Conservation (phyloP, 92 coral and sea anemone species). For the Scolanthus callimorphus region DNA sequence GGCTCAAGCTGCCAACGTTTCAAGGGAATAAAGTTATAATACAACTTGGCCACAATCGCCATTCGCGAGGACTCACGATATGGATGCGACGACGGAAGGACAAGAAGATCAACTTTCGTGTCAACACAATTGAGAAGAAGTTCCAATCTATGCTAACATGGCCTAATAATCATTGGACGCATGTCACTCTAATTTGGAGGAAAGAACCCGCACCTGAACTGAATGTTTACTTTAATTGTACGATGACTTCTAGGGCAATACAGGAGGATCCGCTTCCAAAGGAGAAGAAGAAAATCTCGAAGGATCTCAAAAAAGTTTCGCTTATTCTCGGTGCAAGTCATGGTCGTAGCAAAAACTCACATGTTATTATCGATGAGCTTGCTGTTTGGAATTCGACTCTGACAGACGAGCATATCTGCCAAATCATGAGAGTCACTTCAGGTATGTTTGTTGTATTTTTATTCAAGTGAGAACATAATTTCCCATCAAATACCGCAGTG, state of each 20-base stretch:
- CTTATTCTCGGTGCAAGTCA: slow-evolving; percentile 88
- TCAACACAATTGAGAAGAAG: slow-evolving; percentile 37
- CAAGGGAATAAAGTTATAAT: slow-evolving; percentile 65
- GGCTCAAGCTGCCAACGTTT: slow-evolving; percentile 76
- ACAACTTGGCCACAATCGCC: slow-evolving; percentile 79
- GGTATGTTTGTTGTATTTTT: too few relatives aligned
- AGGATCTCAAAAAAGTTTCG: slow-evolving; percentile 13
- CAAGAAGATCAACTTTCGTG: slow-evolving; percentile 50
- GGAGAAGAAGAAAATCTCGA: too few relatives aligned
- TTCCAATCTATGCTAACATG: slow-evolving; percentile 38
- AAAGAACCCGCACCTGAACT: slow-evolving; percentile 11
- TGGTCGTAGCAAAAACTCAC: slow-evolving; percentile 56
- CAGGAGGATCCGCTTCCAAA: neutral
- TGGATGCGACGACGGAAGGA: slow-evolving; percentile 52
- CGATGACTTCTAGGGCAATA: slow-evolving; percentile 7
- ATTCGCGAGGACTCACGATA: slow-evolving; percentile 77
- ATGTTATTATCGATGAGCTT: slow-evolving; percentile 74
- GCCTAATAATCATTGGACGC: slow-evolving; percentile 75
- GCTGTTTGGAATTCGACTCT: slow-evolving; percentile 82
- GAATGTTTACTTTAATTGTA: slow-evolving; percentile 73
- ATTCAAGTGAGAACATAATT: too few relatives aligned
- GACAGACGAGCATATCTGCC: slow-evolving; percentile 43
- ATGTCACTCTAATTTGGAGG: slow-evolving; percentile 70
- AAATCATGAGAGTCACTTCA: too few relatives aligned
- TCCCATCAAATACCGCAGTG: too few relatives aligned